Evolutionary conservation across 2,888 invertebrate species (phyloP).

Genomic region (Drosophila lutescens): DNA sequence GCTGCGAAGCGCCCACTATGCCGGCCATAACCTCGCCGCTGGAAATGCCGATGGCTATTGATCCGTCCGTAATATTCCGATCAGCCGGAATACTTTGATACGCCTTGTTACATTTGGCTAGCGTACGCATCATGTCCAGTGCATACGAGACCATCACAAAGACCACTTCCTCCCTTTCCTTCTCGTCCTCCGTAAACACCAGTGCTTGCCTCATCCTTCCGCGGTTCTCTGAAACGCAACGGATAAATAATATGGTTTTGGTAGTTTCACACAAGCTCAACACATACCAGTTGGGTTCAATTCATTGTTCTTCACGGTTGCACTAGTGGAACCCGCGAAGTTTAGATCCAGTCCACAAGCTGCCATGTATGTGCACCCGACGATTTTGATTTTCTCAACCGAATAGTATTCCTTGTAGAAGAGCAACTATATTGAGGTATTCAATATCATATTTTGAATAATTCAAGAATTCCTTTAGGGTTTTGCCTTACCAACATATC

Average conservation of each 20-base stretch:
- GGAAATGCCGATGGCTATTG: constrained; percentile 88
- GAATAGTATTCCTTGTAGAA: constrained; percentile 86
- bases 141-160: constrained; percentile 86
- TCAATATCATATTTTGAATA: too few relatives aligned
- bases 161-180: constrained; percentile 82
- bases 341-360: constrained; percentile 94
- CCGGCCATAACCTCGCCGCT: constrained; percentile 96
- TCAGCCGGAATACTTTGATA: constrained; percentile 85
- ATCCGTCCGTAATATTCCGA: constrained; percentile 59
- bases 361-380: constrained; percentile 98
- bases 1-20: constrained; percentile 96
- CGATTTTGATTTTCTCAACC: constrained; percentile 98
- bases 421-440: constrained; percentile 85
- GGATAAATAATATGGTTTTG: not conserved
- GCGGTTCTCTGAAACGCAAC: not conserved
- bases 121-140: constrained; percentile 87
- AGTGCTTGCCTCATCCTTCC: not conserved
- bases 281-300: not conserved
- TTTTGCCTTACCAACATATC: constrained; percentile 88
- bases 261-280: too few relatives aligned
- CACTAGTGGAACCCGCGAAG: constrained; percentile 84
- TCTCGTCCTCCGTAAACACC: too few relatives aligned
- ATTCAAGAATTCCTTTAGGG: too few relatives aligned
- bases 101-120: constrained; percentile 85
- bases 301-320: not conserved